Evolutionary conservation across 2,113 vertebrate species (phyloP), one percentile per base, ranked within the genome.

Genomic region (Ctenomys sociabilis): DNA sequence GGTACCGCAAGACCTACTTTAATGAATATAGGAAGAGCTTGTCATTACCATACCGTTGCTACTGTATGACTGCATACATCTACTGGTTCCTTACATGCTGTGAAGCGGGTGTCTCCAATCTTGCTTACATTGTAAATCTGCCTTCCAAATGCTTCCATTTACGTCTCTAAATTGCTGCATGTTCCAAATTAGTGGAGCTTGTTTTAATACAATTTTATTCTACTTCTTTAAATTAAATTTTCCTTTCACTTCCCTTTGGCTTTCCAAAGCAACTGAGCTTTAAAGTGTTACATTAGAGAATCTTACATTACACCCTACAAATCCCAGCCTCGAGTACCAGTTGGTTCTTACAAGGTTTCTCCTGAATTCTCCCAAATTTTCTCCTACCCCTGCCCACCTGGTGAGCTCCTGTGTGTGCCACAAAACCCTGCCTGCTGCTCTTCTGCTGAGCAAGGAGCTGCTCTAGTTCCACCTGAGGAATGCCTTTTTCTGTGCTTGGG

Each of bases 1-100:
- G 5, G 26, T 35, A 6, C 86, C 49, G 0, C 0, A 4, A 89
- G 72, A 57, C 72, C 30, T 40, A 17, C 35, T 82, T 64, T 97
- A 93, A 96, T 78, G 90, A 96, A 61, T 73, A 66, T 13, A 32
- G 88, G 85, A 93, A 96, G 94, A 54, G 54, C 22, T 63, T 66
- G 49, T 49, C 94, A 68, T 93, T 95, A 91, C 66, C 93, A 52
- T 80, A 28, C 43, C 93, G 63, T 54, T 14, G 94, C 90, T 85
- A 83, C 95, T 85, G 22, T 70, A 91, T 91, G 94, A 94, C 78
- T 70, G 1, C 1, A n/a, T 0, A 26, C 66, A 66, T 43, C 66
- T 70, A 1, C 45, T 21, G 85, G 40, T 37, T 30, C 49, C 13
- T 32, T 73, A 0, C 19, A 24, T 13, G 21, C 30, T 32, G 68